These are phyloP conservation scores for Protodeltote pygarga DNA, from an alignment of 2,888 invertebrate genomes.

Conservation along the genomic window DNA sequence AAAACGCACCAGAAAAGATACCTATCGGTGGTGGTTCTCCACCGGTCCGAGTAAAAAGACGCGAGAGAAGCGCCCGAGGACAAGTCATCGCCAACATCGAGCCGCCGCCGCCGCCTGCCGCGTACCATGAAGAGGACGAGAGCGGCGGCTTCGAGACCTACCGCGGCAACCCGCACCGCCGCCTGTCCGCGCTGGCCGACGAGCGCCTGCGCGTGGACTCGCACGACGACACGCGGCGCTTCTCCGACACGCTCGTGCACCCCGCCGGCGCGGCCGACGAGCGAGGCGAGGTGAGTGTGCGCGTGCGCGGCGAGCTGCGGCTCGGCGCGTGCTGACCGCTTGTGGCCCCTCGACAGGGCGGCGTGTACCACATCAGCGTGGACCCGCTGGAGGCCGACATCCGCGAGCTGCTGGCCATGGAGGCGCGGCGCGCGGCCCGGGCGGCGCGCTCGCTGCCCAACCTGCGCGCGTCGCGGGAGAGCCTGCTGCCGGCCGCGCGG, in stretches of 20 bases:
- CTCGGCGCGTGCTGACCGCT: slow-evolving; percentile 11
- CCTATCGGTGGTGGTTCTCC: slow-evolving; percentile 90
- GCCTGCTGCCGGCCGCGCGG: slow-evolving; percentile 48
- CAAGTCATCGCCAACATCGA: slow-evolving; percentile 89
- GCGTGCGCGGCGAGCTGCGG: slow-evolving; percentile 7
- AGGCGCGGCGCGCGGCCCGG: slow-evolving; percentile 81
- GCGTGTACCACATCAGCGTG: slow-evolving; percentile 82
- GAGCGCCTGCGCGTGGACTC: slow-evolving; percentile 39
- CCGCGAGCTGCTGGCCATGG: slow-evolving; percentile 76
- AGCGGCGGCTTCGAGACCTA: slow-evolving; percentile 84
- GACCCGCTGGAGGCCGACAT: slow-evolving; percentile 82
- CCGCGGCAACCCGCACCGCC: slow-evolving; percentile 75
- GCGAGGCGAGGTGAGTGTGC: slow-evolving; percentile 28
- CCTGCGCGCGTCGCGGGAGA: slow-evolving; percentile 88
- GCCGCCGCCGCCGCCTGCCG: slow-evolving; percentile 73
- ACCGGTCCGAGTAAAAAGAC: slow-evolving; percentile 64
- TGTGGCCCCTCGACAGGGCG: slow-evolving; percentile 58
- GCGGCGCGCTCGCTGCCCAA: slow-evolving; percentile 89
- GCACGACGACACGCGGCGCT: slow-evolving; percentile 47
- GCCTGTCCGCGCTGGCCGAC: slow-evolving; percentile 63
- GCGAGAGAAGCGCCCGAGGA: slow-evolving; percentile 86
- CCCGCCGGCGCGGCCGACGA: slow-evolving; percentile 44
- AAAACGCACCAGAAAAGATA: slow-evolving; percentile 95
- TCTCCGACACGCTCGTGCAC: slow-evolving; percentile 46
- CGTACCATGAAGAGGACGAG: slow-evolving; percentile 83